Evolutionary conservation across 2,113 vertebrate genomes (phyloP).

Genomic region (Ancistrus triradiatus): DNA sequence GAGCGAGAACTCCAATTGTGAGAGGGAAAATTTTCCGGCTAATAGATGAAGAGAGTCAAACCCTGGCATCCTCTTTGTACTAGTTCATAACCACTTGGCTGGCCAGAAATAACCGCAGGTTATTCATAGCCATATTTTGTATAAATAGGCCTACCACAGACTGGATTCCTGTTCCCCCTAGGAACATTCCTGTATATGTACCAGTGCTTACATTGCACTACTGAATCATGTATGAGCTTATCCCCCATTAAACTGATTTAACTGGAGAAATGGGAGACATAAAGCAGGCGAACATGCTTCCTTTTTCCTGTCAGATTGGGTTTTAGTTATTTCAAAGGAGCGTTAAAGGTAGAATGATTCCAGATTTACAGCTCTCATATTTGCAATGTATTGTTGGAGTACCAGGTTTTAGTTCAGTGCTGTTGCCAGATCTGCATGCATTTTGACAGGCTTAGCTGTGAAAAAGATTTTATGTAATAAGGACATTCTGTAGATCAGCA

Average conservation of each 20-base stretch:
- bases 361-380: constrained; percentile 17
- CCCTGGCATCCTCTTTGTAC: neutral
- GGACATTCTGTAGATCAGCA: too few relatives aligned
- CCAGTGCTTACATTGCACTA: constrained; percentile 20
- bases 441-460: too few relatives aligned
- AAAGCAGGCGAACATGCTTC: constrained; percentile 18
- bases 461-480: too few relatives aligned
- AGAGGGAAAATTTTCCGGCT: constrained; percentile 37
- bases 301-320: constrained; percentile 31
- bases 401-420: too few relatives aligned
- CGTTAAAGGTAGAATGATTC: constrained; percentile 34
- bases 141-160: constrained; percentile 27
- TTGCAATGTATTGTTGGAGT: constrained; percentile 27
- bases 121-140: constrained; percentile 56
- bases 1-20: constrained; percentile 39
- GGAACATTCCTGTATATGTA: constrained; percentile 46
- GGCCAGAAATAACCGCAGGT: constrained; percentile 60
- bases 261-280: constrained; percentile 32
- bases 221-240: constrained; percentile 48
- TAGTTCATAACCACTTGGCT: constrained; percentile 47
- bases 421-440: too few relatives aligned
- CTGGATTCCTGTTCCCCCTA: neutral
- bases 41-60: constrained; percentile 63
- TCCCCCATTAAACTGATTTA: constrained; percentile 45
- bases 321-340: constrained; percentile 36